Evolutionary conservation across 2,113 vertebrate genomes (phyloP), one percentile per base, ranked within the genome.

Genomic region (Glaucomys volans): DNA sequence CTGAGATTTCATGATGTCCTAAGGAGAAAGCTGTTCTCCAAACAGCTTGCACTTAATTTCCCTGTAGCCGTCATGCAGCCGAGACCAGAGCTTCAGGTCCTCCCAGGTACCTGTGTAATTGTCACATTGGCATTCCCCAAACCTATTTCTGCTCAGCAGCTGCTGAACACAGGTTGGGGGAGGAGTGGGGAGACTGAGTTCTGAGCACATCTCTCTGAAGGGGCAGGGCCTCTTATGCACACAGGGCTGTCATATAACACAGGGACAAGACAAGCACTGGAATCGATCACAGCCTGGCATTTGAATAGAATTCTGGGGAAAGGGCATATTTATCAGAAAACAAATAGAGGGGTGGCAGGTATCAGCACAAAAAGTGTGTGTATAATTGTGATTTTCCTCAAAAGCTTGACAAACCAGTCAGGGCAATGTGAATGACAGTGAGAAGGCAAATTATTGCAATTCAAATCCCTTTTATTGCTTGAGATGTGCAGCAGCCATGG

Each of bases 391-490:
- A 96, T 97, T 97, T 97, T 77, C 84, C 85, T 94, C 82, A 87
- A 97, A 98, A 98, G 71, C 82, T 91, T 96, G 96, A 97, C 98
- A 98, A 97, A 94, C 95, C 97, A 97, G 59, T 97, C 89, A 96
- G 79, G 28, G 0, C 40, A 94, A 95, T 80, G 66, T 95, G 95
- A 96, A 96, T 97, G 95, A 97, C 0, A 0, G 96, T 87, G 81
- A 82, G 90, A 80, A 92, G 84, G 95, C 89, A 96, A 98, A 97
- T 83, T 94, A 24, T 94, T 98, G 86, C 83, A 97, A 82, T 94
- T 97, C 87, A 96, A 84, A 87, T 97, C 59, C 66, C 64, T 4
- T 16, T 96, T 92, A 80, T 85, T 97, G 91, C 75, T 97, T 94
- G 81, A 96, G 95, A 92, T 95, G 22, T 90, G 75, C 44, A 85